A percentile compares a stretch with the other conserved stretches of the same genome.
phyloP scores from a whole-genome alignment of 2,888 invertebrate species.

The Parnassius mnemosyne region DNA sequence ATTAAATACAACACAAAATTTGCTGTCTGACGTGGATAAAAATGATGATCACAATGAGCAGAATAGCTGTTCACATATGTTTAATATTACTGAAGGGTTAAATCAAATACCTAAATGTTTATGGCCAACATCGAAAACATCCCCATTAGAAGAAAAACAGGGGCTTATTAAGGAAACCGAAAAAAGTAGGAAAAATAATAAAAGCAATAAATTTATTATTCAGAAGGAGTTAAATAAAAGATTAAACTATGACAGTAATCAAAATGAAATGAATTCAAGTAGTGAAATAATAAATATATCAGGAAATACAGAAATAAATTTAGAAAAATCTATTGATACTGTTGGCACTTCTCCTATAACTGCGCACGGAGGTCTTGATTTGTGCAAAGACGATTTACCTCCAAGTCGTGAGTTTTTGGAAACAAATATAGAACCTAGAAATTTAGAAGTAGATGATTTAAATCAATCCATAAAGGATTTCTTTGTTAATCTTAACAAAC shows the following conservation, averaged over 20 bases:
- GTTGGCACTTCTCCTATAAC: conserved; percentile 51
- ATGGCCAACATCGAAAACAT: neutral
- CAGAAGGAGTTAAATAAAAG: neutral
- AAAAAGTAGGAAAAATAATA: neutral
- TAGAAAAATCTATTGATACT: conserved; percentile 51
- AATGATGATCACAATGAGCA: neutral
- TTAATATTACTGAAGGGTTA: neutral
- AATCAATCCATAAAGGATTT: conserved; percentile 46
- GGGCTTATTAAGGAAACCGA: neutral
- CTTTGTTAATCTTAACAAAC: conserved; percentile 44
- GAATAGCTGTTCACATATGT: neutral
- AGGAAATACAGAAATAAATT: conserved; percentile 30
- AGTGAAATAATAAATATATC: conserved; percentile 18
- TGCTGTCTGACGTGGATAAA: conserved; percentile 33
- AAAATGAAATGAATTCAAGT: neutral
- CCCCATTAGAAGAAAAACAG: neutral
- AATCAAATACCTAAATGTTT: neutral
- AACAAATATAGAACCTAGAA: conserved; percentile 42
- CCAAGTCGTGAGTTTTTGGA: conserved; percentile 42
- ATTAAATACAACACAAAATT: conserved; percentile 51
- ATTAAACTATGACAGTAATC: neutral
- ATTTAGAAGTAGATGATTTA: conserved; percentile 47
- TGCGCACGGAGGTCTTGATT: conserved; percentile 51
- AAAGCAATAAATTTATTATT: neutral
- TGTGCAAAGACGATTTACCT: conserved; percentile 43